Percentiles rank a stretch among this genome's conserved stretches.
These are phyloP conservation scores for Lasius platythorax DNA, from an alignment of 2,888 invertebrate species.

Conservation along the genomic window DNA sequence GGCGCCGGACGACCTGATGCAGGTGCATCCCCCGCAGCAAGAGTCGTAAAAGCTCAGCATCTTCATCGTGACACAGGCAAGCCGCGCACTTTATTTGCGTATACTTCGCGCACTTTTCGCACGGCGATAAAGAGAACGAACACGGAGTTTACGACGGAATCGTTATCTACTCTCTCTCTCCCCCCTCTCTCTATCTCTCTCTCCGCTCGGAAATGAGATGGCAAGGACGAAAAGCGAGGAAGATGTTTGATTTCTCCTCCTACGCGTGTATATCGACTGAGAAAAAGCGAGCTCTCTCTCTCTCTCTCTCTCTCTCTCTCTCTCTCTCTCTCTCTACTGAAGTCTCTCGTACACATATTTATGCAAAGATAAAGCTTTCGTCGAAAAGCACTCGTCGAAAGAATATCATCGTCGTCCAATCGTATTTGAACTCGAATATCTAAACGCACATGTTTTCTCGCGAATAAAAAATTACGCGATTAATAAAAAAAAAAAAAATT, in stretches of 20 bases:
- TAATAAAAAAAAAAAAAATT: constrained; percentile 11
- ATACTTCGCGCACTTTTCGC: constrained; percentile 26
- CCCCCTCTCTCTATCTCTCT: not conserved
- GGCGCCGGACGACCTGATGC: constrained; percentile 5
- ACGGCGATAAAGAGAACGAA: constrained; percentile 29
- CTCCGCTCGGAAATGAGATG: constrained; percentile 27
- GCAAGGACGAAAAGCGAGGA: constrained; percentile 15
- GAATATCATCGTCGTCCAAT: not conserved
- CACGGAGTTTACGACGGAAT: constrained; percentile 16
- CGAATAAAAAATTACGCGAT: not conserved
- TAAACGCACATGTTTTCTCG: not conserved
- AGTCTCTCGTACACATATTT: not conserved
- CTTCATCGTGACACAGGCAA: constrained; percentile 28
- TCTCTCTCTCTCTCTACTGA: not conserved
- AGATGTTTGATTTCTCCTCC: constrained; percentile 28
- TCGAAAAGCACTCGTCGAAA: not conserved
- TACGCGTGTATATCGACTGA: not conserved
- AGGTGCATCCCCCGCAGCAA: constrained; percentile 3
- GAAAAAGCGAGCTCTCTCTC: not conserved
- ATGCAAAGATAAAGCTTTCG: constrained; percentile 17
- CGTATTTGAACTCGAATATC: not conserved
- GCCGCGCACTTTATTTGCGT: constrained; percentile 45
- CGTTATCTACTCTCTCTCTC: not conserved
- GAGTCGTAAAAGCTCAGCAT: constrained; percentile 31
- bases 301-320: not conserved